A percentile compares a stretch with the other conserved stretches of the same genome.
These are phyloP conservation scores for Drosophila rufa DNA, from an alignment of 1,140 invertebrate genomes.

Conservation along the genomic window DNA sequence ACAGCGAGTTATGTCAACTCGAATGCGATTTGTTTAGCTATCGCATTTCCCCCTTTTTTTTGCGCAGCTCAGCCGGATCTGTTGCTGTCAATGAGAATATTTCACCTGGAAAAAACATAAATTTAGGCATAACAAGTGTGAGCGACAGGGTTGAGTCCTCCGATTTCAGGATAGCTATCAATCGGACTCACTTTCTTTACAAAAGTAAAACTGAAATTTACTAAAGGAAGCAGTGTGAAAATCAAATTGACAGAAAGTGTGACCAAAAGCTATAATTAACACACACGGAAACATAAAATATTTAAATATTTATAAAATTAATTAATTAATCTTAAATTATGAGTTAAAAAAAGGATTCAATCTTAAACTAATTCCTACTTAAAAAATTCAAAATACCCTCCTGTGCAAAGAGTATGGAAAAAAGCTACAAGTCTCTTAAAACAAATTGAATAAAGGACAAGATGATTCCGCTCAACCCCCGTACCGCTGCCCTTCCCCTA, in stretches of 20 bases:
- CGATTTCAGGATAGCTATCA: neutral
- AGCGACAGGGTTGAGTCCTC: neutral
- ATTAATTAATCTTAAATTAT: too few species aligned
- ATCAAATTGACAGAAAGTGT: neutral
- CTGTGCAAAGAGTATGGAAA: slow-evolving; percentile 14
- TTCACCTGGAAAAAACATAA: slow-evolving; percentile 55
- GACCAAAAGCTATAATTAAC: neutral
- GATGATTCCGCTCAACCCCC: slow-evolving; percentile 39
- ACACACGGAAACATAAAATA: too few species aligned
- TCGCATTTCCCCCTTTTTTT: slow-evolving; percentile 31
- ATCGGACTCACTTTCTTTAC: neutral
- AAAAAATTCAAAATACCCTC: neutral
- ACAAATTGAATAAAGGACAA: slow-evolving; percentile 76
- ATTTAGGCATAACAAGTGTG: slow-evolving; percentile 42
- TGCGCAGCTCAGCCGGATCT: slow-evolving; percentile 15
- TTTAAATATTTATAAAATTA: too few species aligned
- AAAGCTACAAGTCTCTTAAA: slow-evolving; percentile 34
- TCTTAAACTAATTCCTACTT: neutral
- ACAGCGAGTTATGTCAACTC: slow-evolving; percentile 81
- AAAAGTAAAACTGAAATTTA: neutral
- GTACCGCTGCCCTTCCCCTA: neutral
- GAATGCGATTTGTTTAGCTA: slow-evolving; percentile 77
- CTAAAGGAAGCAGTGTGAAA: neutral
- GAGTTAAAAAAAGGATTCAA: neutral
- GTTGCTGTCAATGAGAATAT: slow-evolving; percentile 67